phyloP scores from a whole-genome alignment of 2,797 vertebrate species.

The Bovichtus variegatus region DNA sequence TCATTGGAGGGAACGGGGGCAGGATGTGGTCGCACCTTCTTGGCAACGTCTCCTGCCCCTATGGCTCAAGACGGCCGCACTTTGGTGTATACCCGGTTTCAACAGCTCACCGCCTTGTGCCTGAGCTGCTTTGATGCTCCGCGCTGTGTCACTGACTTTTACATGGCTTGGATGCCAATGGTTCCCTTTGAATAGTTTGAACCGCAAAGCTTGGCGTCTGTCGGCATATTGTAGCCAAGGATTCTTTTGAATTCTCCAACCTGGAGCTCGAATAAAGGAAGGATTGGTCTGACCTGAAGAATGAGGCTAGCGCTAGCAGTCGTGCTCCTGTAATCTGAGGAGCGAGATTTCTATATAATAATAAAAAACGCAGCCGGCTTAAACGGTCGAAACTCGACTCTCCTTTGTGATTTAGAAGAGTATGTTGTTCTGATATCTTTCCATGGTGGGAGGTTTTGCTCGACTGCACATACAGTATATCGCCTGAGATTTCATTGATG shows the following conservation, averaged over 20 bases:
- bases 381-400: conserved; percentile 24
- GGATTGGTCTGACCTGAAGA: conserved; percentile 43
- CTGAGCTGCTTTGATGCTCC: conserved; percentile 63
- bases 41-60: conserved; percentile 55
- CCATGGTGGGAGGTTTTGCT: conserved; percentile 34
- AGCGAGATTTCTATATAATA: conserved; percentile 29
- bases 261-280: conserved; percentile 54
- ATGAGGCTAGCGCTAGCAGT: conserved; percentile 28
- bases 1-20: conserved; percentile 51
- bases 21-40: conserved; percentile 78
- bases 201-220: conserved; percentile 29
- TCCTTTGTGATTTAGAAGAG: conserved; percentile 32
- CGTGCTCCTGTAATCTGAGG: conserved; percentile 42
- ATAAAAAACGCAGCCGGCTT: conserved; percentile 16
- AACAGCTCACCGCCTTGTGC: conserved; percentile 66
- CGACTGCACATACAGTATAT: conserved; percentile 19
- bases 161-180: conserved; percentile 48
- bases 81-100: conserved; percentile 50
- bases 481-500: conserved; percentile 45
- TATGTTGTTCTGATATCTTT: conserved; percentile 42
- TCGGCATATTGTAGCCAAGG: conserved; percentile 36
- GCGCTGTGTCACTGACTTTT: conserved; percentile 63
- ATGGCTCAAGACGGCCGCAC: conserved; percentile 52
- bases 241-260: conserved; percentile 50
- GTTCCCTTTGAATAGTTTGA: conserved; percentile 58